phyloP scores from a whole-genome alignment of 2,113 vertebrate species.

The Bungarus multicinctus region DNA sequence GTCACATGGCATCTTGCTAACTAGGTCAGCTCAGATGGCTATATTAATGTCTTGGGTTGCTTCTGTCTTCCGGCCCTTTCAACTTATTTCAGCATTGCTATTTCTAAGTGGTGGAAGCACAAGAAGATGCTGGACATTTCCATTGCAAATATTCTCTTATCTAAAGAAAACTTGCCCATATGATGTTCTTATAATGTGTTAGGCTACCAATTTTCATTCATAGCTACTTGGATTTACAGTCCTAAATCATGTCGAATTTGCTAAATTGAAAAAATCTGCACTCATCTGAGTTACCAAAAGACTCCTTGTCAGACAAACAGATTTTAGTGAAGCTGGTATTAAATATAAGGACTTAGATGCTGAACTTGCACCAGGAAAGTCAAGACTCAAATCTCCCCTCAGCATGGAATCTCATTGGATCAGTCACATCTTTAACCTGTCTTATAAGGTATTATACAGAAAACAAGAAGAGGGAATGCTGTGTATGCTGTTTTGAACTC shows the following conservation, averaged over 20 bases:
- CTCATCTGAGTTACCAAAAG: not conserved
- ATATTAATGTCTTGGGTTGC: not conserved
- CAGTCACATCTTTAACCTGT: not conserved
- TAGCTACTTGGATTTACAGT: not conserved
- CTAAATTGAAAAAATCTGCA: not conserved
- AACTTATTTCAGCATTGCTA: not conserved
- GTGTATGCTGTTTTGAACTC: not conserved
- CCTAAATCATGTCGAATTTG: not conserved
- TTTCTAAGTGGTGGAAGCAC: not conserved
- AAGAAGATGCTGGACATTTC: not conserved
- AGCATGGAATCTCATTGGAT: not conserved
- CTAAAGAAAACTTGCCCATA: not conserved
- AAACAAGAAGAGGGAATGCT: not conserved
- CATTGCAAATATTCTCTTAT: not conserved
- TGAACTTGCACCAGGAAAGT: not conserved
- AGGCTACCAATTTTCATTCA: not conserved
- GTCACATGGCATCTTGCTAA: not conserved
- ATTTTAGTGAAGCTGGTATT: not conserved
- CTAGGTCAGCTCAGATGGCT: not conserved
- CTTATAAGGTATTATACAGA: not conserved
- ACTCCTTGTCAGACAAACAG: not conserved
- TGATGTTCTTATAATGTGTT: not conserved
- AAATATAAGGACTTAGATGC: not conserved
- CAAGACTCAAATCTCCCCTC: not conserved
- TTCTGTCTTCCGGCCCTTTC: not conserved